Evolutionary conservation across 2,888 invertebrate genomes (phyloP), one percentile per base, ranked within the genome.

Genomic region (Tethea ocularis): DNA sequence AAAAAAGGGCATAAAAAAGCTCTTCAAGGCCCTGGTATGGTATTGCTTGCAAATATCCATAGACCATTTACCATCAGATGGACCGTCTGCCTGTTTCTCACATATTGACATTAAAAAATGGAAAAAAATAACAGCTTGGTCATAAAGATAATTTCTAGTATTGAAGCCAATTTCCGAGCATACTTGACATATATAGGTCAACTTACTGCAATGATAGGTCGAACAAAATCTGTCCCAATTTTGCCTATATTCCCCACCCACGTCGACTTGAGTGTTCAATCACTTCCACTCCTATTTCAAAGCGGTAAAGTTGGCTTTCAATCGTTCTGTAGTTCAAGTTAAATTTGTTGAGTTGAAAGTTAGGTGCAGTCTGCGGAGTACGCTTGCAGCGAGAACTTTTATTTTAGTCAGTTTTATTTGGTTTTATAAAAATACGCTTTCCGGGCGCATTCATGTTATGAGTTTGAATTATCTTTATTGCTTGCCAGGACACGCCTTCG

Each of bases 101-200:
- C n/a, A n/a, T n/a, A n/a, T n/a, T n/a, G n/a, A n/a, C n/a, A n/a
- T n/a, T n/a, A n/a, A n/a, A n/a, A n/a, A n/a, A n/a, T n/a, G n/a
- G n/a, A n/a, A n/a, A n/a, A n/a, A n/a, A n/a, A n/a, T n/a, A n/a
- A n/a, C n/a, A n/a, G n/a, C n/a, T n/a, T n/a, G n/a, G n/a, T n/a
- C n/a, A n/a, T n/a, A n/a, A n/a, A n/a, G n/a, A n/a, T n/a, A n/a
- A n/a, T n/a, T 58, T 61, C 64, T 70, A 64, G 67, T 64, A 62
- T 51, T 59, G 58, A 67, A 55, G 68, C 69, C 71, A 74, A 71
- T 75, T 73, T 62, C 57, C 57, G 56, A 56, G 41, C 59, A 69
- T 77, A 69, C 69, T 69, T 68, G 66, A 77, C 63, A 81, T 79
- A 66, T n/a, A 26, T 81, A 78, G 84, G 84, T 78, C 81, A 68